Evolutionary conservation across 2,888 invertebrate species (phyloP).

Genomic region (Clistopyga incitator): DNA sequence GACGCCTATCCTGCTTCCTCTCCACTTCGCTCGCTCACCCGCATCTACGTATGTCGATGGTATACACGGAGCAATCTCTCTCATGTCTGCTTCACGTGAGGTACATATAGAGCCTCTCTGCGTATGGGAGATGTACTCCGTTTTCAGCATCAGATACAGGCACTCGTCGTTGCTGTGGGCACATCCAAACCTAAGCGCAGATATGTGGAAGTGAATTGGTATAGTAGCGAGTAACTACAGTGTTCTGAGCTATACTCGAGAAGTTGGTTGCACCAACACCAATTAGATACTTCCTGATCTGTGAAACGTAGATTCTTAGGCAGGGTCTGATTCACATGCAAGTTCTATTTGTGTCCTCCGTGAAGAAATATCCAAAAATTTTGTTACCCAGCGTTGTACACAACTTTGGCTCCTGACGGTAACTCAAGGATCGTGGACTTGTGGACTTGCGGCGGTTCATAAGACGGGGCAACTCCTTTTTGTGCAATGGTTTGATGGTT

Average conservation of each 20-base stretch:
- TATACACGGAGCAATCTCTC: slow-evolving; percentile 43
- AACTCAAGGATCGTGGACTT: not conserved
- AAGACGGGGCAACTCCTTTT: too few species aligned
- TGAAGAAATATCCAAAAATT: not conserved
- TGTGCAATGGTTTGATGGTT: too few species aligned
- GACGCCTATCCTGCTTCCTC: slow-evolving; percentile 76
- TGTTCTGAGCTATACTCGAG: not conserved
- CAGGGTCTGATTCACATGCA: not conserved
- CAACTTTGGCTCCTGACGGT: not conserved
- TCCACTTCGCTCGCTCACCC: slow-evolving; percentile 67
- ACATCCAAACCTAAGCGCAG: not conserved
- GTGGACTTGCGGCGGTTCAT: too few species aligned
- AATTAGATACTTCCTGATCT: not conserved
- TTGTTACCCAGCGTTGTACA: not conserved
- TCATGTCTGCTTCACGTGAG: slow-evolving; percentile 41
- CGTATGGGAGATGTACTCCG: slow-evolving; percentile 5
- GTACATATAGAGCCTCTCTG: not conserved
- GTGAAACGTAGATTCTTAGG: not conserved
- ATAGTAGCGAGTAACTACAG: not conserved
- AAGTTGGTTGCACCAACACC: not conserved
- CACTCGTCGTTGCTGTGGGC: not conserved
- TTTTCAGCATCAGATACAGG: slow-evolving; percentile 7
- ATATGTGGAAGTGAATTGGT: slow-evolving; percentile 16
- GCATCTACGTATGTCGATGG: slow-evolving; percentile 40
- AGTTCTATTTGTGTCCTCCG: not conserved